Conservation (phyloP, 2,797 vertebrate species). For the Pyrocephalus nanus region DNA sequence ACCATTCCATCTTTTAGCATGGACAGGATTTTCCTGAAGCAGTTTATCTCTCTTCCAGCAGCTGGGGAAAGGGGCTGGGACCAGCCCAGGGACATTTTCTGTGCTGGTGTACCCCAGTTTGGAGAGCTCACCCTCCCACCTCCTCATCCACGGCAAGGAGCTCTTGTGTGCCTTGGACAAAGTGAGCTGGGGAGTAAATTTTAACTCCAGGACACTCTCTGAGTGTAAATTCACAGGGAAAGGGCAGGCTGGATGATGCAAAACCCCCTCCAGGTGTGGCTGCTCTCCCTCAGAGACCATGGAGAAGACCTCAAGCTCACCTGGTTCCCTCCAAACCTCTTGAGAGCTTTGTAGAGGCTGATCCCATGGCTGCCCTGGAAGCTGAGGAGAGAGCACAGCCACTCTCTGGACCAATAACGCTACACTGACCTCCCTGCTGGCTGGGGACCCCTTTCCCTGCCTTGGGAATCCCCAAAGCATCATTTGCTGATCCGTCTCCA, state of each 20-base stretch:
- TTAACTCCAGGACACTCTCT: background rate
- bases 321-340: background rate
- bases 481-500: background rate
- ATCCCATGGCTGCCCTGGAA: background rate
- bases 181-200: background rate
- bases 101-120: background rate
- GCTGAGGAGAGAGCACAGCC: background rate
- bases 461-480: background rate
- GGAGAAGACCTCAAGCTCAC: background rate
- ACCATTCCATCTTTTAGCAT: background rate
- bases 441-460: background rate
- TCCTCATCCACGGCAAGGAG: background rate
- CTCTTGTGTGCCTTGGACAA: background rate
- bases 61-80: background rate
- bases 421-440: rapidly evolving
- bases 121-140: background rate
- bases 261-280: background rate
- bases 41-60: background rate
- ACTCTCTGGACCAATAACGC: background rate
- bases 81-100: rapidly evolving
- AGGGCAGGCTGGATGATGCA: background rate
- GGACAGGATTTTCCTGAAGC: background rate
- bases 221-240: background rate
- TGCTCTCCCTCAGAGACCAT: background rate
- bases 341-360: background rate